Base-by-base conservation (phyloP, 1,140 invertebrate genomes). In the Bombus affinis region DNA sequence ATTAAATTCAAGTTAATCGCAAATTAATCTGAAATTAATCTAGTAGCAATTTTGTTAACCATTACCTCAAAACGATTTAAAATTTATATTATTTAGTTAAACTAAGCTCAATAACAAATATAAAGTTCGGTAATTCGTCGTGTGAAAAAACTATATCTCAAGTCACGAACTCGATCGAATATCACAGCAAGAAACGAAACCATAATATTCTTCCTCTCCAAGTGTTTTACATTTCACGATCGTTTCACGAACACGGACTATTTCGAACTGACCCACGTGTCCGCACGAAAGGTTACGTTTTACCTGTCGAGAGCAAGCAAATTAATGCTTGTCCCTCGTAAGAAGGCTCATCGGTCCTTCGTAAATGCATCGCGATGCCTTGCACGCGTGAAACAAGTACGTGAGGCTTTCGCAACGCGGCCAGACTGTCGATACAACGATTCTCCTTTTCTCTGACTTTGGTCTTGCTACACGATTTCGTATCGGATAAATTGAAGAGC, bases 361-460 rank as follows among this genome's bases (percentile, higher is more conserved):
- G 57, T 57, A 22, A 65, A 22, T 86, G 75, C 84, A 85, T 92
- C 83, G 75, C 25, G 62, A 92, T 92, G 86, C 91, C 73, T 65
- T 42, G 88, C 91, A 92, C 91, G 91, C 82, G 59, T 90, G 22
- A 25, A 85, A 74, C n/a, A 75, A 39, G 83, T 84, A 92, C 91
- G 91, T 92, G 91, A 91, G 65, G 37, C 42, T 72, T 72, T 39
- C 39, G 70, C 87, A 73, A 91, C 89, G 87, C 87, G 81, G 73
- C 15, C 78, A 62, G 89, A 88, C 72, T 91, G 59, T 66, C 88
- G 85, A 89, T 90, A 75, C 75, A 72, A 88, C 77, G 89, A 90
- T 89, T 91, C 90, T 89, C 90, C 83, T 85, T 47, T 18, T 28
- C 81, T 59, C 25, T 18, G 35, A 18, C 42, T 59, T 35, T 68